Evolutionary conservation across 2,888 invertebrate species (phyloP), one percentile per base, ranked within the genome.

Genomic region (Lutraria lutraria): DNA sequence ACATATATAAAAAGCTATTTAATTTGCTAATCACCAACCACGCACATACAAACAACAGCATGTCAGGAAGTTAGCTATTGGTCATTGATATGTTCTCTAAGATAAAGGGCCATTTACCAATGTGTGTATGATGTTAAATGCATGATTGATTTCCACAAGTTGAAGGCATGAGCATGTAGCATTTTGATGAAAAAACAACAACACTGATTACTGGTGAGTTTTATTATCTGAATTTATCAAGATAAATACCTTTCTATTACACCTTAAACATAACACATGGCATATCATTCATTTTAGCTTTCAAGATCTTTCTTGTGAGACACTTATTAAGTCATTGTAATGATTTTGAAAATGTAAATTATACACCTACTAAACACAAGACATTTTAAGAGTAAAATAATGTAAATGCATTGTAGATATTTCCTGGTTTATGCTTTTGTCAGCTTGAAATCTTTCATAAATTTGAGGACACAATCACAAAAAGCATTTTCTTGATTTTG

Each of bases 121-220:
- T 25, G 63, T 68, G 63, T n/a, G 12, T 68, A 43, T 68, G 63
- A 25, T 68, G 63, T 68, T 68, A 76, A 34, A 19, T 31, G 76
- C 76, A 76, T 76, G 76, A 76, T 76, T 76, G 76, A 76, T 19
- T 76, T 76, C 76, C 1, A 76, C 72, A 21, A 68, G 25, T 76
- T 76, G 31, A 34, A 31, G 76, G 76, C 76, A 76, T 31, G 76
- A 76, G 76, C 76, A 76, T 76, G 76, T 34, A 31, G 76, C 76
- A 76, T 76, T 76, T 34, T 76, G 76, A 76, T 34, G 76, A 76
- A 16, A 31, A 76, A 43, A 43, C 2, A 2, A 43, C 43, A 43
- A 34, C 19, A 16, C 4, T 31, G 34, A 76, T 31, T 8, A 31
- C 76, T 31, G 76, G 76, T 76, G 76, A 76, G 76, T 34, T 10